Base-by-base conservation (phyloP, 2,797 vertebrate genomes). In the Hirundo rustica region DNA sequence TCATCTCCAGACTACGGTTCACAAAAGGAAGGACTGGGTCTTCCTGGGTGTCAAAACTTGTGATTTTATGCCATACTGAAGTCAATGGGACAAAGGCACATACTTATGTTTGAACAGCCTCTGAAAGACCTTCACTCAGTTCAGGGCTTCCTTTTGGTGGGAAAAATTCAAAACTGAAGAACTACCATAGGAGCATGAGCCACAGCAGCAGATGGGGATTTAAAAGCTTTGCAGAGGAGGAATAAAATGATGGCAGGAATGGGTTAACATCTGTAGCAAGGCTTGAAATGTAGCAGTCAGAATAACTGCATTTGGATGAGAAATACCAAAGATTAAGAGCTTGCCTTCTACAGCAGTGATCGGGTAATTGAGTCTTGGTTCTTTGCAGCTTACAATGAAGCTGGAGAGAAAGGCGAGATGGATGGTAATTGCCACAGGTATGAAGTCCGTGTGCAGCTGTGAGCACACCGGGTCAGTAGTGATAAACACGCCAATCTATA, bases 221-320 rank as follows among this genome's bases (percentile, higher is more conserved):
- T 64, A 81, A 88, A 85, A 40, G n/a, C 36, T 74, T 30, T 62
- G 36, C 23, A 91, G 51, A 73, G 12, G 12, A 85, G 4, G 21
- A 89, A 68, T 26, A 85, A 83, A 71, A 82, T 66, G 29, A 25
- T 2, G 5, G 42, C 7, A 71, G 50, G 44, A 88, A 26, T 75
- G 61, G 13, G 80, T 86, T 92, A 94, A 88, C 4, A 17, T 53
- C 66, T 54, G 11, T 22, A 93, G 80, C 42, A 70, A 74, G 36
- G 40, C 48, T 79, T 85, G 60, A 88, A 92, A 94, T 22, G 36
- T 32, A 51, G 66, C 82, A 55, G 75, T 85, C n/a, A 23, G 67
- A 94, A 55, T 84, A 81, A 92, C 54, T 27, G 27, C 62, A 80
- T 75, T 80, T 88, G 84, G 70, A 88, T 85, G 66, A 89, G 78